Percentiles rank a stretch among this genome's conserved stretches.
Evolutionary conservation across 92 coral and sea anemone genomes (phyloP).

Genomic region (Zoanthus sociatus): DNA sequence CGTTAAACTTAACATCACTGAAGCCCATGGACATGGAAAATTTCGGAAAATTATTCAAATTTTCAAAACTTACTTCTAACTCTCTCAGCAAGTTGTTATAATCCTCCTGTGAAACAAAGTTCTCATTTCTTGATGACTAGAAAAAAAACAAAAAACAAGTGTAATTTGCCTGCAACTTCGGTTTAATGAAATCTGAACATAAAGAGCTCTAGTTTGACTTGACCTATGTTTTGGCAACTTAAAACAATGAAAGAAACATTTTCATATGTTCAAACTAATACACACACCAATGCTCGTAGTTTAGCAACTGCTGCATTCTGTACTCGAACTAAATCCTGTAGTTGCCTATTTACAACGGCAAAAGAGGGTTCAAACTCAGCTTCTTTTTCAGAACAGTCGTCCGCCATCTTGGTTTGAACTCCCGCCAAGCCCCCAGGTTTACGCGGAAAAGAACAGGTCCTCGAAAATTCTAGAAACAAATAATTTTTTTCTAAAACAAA

Average conservation of each 20-base stretch:
- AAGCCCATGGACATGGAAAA: too few species aligned
- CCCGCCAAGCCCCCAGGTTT: constrained; percentile 1
- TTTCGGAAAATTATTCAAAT: too few species aligned
- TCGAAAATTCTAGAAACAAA: background rate
- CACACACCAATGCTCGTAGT: constrained; percentile 83
- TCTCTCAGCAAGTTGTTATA: constrained; percentile 77
- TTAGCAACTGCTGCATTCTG: constrained; percentile 81
- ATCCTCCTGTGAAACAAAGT: constrained; percentile 72
- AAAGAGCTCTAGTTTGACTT: background rate
- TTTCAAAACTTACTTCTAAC: constrained; percentile 68
- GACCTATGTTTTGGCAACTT: background rate
- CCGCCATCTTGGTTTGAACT: constrained; percentile 70
- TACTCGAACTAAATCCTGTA: constrained; percentile 89
- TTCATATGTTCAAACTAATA: background rate
- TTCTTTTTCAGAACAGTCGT: constrained; percentile 38
- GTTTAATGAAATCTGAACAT: background rate
- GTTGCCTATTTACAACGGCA: constrained; percentile 87
- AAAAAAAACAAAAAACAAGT: background rate
- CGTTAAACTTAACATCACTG: too few species aligned
- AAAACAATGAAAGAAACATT: background rate
- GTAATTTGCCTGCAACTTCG: background rate
- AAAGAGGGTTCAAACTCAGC: constrained; percentile 70
- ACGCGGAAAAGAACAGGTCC: background rate
- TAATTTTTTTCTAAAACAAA: background rate
- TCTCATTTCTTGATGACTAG: constrained; percentile 66